phyloP scores from a whole-genome alignment of 2,888 invertebrate species.

The Dicranocentrus wangi region DNA sequence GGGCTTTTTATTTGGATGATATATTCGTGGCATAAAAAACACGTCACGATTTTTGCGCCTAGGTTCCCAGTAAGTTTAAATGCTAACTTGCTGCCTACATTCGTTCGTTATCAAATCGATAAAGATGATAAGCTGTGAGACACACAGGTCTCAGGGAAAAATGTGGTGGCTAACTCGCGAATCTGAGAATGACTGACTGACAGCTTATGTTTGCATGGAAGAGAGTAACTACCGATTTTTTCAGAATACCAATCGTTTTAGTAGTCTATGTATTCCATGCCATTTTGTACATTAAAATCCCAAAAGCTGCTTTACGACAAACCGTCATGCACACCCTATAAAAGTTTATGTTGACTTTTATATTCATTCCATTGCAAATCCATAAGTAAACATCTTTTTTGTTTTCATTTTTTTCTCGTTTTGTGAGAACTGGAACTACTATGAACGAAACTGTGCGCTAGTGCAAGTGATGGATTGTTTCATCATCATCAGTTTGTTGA shows the following conservation, averaged over 20 bases:
- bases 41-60: neutral
- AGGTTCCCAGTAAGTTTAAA: too few relatives aligned
- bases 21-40: too few relatives aligned
- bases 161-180: neutral
- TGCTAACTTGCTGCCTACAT: neutral
- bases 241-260: neutral
- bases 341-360: neutral
- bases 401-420: too few relatives aligned
- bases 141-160: constrained; percentile 2
- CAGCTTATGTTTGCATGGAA: neutral
- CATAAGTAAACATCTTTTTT: too few relatives aligned
- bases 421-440: too few relatives aligned
- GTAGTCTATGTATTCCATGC: too few relatives aligned
- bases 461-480: too few relatives aligned
- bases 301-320: too few relatives aligned
- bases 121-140: constrained; percentile 25
- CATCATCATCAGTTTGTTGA: too few relatives aligned
- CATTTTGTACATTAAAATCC: too few relatives aligned
- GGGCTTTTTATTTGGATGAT: too few relatives aligned
- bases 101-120: neutral
- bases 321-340: constrained; percentile 18
- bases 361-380: constrained; percentile 1
- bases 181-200: neutral
- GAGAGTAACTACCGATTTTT: neutral
- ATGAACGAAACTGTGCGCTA: too few relatives aligned